A percentile compares a stretch with the other conserved stretches of the same genome.
These are phyloP conservation scores for Mugil cephalus DNA, from an alignment of 2,113 vertebrate species.

Conservation along the genomic window DNA sequence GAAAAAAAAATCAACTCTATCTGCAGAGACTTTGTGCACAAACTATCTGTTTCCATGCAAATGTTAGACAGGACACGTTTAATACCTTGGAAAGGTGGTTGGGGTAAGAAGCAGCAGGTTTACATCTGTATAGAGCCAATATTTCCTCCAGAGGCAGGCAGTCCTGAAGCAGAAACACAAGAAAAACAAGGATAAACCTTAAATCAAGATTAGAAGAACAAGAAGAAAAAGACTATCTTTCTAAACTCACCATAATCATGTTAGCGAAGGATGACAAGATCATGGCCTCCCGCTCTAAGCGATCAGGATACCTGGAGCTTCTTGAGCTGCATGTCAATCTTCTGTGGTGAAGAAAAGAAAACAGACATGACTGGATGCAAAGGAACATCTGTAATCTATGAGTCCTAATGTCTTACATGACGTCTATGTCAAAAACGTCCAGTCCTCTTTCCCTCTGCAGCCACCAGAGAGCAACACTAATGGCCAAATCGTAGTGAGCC, in stretches of 20 bases:
- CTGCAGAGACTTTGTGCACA: too few species aligned
- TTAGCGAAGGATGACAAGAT: conserved; percentile 91
- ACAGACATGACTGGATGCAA: not conserved
- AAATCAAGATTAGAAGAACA: too few species aligned
- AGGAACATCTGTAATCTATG: too few species aligned
- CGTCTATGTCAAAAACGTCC: conserved; percentile 68
- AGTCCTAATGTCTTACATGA: conserved; percentile 77
- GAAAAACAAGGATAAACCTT: not conserved
- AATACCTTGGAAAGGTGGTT: conserved; percentile 75
- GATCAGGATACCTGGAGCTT: conserved; percentile 75
- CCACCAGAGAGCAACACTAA: conserved; percentile 86
- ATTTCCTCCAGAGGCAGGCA: conserved; percentile 88
- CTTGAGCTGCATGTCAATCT: conserved; percentile 36
- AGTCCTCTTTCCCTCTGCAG: conserved; percentile 76
- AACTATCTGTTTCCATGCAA: not conserved
- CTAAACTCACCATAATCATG: conserved; percentile 85
- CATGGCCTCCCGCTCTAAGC: conserved; percentile 87
- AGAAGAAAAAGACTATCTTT: too few species aligned
- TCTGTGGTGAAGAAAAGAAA: conserved; percentile 7
- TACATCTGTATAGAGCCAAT: conserved; percentile 86
- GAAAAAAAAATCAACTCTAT: too few species aligned
- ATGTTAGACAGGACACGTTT: not conserved
- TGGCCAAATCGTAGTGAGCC: conserved; percentile 89
- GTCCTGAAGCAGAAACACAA: conserved; percentile 77
- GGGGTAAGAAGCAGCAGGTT: conserved; percentile 66